Evolutionary conservation across 1,140 invertebrate species (phyloP).

Genomic region (Cecropterus lyciades): DNA sequence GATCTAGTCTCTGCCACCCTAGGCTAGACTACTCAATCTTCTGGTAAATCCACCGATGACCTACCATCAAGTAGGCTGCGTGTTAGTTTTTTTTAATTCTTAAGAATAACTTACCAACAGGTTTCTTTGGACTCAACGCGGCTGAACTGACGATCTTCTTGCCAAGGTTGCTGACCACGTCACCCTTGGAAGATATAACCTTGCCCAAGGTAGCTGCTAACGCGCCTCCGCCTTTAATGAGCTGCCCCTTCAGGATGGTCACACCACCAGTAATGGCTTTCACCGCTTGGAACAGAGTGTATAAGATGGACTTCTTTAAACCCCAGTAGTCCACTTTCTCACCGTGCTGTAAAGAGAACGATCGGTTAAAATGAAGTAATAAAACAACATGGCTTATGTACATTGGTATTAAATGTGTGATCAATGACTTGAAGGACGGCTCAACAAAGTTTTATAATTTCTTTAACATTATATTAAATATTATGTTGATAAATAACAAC

Average conservation of each 20-base stretch:
- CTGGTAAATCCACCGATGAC: no score
- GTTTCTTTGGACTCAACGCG: constrained; percentile 84
- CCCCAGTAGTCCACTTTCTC: constrained; percentile 89
- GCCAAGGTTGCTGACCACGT: constrained; percentile 90
- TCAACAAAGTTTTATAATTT: no score
- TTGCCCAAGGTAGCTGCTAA: constrained; percentile 90
- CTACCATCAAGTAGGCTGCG: no score
- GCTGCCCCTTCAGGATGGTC: constrained; percentile 92
- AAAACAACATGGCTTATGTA: no score
- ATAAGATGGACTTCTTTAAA: constrained; percentile 91
- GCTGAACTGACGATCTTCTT: constrained; percentile 90
- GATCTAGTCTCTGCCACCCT: no score
- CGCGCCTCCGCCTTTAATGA: constrained; percentile 93
- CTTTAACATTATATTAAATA: no score
- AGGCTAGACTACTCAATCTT: no score
- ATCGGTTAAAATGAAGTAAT: not conserved
- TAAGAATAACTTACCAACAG: constrained; percentile 55
- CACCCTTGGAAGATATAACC: constrained; percentile 88
- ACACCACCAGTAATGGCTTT: constrained; percentile 94
- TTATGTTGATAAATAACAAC: no score
- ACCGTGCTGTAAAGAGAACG: constrained; percentile 51
- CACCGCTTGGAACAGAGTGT: constrained; percentile 91
- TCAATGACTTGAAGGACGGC: no score
- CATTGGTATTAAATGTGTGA: no score
- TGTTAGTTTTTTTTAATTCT: no score